These are phyloP conservation scores for Dipus sagitta DNA, from an alignment of 2,797 vertebrate species.

Conservation along the genomic window DNA sequence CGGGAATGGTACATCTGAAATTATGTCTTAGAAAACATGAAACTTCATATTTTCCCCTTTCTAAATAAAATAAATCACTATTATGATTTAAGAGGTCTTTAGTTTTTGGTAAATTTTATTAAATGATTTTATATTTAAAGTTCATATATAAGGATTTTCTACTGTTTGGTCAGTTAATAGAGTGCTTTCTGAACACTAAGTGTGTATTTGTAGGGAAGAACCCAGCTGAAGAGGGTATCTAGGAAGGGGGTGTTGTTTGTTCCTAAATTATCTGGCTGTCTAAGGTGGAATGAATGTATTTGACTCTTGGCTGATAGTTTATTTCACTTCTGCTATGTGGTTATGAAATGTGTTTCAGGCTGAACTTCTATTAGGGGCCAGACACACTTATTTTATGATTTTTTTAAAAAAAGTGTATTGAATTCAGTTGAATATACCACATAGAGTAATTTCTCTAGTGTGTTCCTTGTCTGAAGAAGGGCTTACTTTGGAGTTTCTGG, in stretches of 20 bases:
- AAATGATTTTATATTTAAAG: not conserved
- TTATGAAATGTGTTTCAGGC: not conserved
- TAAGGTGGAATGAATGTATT: not conserved
- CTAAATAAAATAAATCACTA: not conserved
- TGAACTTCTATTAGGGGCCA: not conserved
- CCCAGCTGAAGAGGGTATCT: not conserved
- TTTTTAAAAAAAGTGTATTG: not conserved
- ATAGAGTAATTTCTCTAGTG: not conserved
- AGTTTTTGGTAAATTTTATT: conserved; percentile 10
- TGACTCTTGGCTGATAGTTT: not conserved
- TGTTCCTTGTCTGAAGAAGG: not conserved
- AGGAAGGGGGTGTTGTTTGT: conserved; percentile 23
- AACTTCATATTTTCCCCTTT: not conserved
- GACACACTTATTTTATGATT: not conserved
- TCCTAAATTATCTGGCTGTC: conserved; percentile 9
- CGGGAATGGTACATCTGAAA: not conserved
- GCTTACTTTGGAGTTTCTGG: not conserved
- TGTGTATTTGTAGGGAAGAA: not conserved
- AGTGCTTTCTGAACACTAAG: not conserved
- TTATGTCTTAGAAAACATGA: not conserved
- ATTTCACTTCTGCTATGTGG: not conserved
- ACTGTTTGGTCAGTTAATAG: not conserved
- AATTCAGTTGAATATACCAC: not conserved
- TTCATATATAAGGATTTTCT: not conserved
- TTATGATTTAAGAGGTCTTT: not conserved